Evolutionary conservation across 2,888 invertebrate species (phyloP).

Genomic region (Eilema caniola): DNA sequence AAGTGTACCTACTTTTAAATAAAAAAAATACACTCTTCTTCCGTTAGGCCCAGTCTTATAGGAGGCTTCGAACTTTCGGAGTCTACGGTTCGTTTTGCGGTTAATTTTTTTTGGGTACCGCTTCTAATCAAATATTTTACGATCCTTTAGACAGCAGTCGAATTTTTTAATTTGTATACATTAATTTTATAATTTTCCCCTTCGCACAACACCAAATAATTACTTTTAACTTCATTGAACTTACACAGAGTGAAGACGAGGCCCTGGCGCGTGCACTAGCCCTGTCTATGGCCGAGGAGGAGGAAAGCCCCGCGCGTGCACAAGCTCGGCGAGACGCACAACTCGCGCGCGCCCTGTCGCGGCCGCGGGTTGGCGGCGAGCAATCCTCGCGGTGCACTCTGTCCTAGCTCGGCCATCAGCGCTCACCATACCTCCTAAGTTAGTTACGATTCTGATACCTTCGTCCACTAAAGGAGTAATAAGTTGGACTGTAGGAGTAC

Average conservation of each 20-base stretch:
- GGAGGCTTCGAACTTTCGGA: too few relatives aligned
- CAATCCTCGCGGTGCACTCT: constrained; percentile 71
- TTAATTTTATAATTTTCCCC: too few relatives aligned
- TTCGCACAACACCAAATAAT: too few relatives aligned
- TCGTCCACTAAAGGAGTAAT: too few relatives aligned
- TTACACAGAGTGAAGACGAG: constrained; percentile 93
- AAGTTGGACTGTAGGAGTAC: neutral
- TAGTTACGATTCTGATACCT: neutral
- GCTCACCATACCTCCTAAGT: neutral
- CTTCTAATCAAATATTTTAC: too few relatives aligned
- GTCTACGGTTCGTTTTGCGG: too few relatives aligned
- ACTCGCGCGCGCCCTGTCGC: constrained; percentile 82
- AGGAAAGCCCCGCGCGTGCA: constrained; percentile 43
- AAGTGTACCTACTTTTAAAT: constrained; percentile 43
- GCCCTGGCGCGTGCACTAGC: constrained; percentile 95
- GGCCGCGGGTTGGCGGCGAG: constrained; percentile 80
- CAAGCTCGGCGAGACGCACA: constrained; percentile 73
- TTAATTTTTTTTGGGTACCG: too few relatives aligned
- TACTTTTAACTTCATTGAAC: neutral
- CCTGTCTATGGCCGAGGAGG: constrained; percentile 89
- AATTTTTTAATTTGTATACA: too few relatives aligned
- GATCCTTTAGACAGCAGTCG: too few relatives aligned
- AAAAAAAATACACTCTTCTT: too few relatives aligned
- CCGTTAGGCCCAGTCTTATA: too few relatives aligned
- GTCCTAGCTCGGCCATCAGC: constrained; percentile 59